These are phyloP conservation scores for Sorex fumeus DNA, from an alignment of 2,113 vertebrate species.

Conservation along the genomic window DNA sequence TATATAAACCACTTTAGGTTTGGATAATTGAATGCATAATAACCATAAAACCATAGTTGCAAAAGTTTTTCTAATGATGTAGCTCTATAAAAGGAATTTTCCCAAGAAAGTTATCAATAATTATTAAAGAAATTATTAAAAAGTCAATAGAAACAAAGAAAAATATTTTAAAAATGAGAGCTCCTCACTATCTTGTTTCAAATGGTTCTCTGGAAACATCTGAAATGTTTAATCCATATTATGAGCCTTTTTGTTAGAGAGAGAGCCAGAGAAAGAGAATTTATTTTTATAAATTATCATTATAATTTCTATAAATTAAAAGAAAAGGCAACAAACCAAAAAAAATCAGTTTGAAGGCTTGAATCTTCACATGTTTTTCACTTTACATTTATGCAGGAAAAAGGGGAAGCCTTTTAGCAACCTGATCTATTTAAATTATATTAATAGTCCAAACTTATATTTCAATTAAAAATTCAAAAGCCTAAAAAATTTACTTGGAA, in stretches of 20 bases:
- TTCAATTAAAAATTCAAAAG: conserved; percentile 55
- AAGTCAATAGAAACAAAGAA: conserved; percentile 56
- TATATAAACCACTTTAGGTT: conserved; percentile 50
- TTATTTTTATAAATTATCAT: neutral
- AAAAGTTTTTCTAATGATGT: conserved; percentile 26
- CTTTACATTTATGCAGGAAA: neutral
- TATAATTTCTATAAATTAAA: neutral
- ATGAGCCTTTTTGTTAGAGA: neutral
- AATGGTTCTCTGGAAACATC: conserved; percentile 23
- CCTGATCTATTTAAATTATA: conserved; percentile 18
- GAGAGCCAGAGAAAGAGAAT: neutral
- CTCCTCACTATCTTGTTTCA: neutral
- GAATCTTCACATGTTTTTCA: neutral
- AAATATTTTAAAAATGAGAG: neutral
- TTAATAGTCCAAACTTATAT: conserved; percentile 38
- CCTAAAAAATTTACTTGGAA: neutral
- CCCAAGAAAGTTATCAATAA: conserved; percentile 26
- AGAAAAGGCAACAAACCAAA: neutral
- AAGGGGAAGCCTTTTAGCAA: neutral
- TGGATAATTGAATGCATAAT: neutral
- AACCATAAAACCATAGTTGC: conserved; percentile 65
- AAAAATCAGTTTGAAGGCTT: neutral
- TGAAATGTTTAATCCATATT: neutral
- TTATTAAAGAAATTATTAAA: conserved; percentile 27
- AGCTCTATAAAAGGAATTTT: neutral